Conservation (phyloP, 1,140 invertebrate species). For the Diorhabda sublineata region DNA sequence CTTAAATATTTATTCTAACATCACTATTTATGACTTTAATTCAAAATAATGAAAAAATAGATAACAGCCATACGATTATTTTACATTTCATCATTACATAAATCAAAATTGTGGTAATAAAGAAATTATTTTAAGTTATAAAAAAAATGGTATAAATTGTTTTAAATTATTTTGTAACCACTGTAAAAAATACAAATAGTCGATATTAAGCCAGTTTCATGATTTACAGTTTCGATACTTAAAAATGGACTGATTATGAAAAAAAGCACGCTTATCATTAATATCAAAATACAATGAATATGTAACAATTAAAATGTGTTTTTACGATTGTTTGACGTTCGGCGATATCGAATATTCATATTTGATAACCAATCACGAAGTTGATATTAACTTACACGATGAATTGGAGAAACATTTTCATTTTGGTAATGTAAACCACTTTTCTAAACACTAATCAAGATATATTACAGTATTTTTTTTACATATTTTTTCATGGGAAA, state of each 20-base stretch:
- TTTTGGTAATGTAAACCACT: conserved; percentile 2
- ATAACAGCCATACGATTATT: conserved; percentile 44
- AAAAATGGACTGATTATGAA: no score
- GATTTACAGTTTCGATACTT: no score
- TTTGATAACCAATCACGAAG: not conserved
- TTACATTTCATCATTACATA: conserved; percentile 28
- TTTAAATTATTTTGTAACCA: conserved; percentile 6
- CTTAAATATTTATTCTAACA: conserved; percentile 41
- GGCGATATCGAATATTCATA: not conserved
- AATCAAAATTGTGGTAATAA: conserved; percentile 21
- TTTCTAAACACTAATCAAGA: not conserved
- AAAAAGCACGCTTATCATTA: no score
- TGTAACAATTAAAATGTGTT: no score
- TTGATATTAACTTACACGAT: not conserved
- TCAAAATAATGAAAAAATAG: conserved; percentile 42
- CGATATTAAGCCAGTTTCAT: no score
- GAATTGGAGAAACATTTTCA: conserved; percentile 1
- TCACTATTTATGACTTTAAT: conserved; percentile 42
- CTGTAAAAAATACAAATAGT: no score
- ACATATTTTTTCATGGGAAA: not conserved
- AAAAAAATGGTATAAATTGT: conserved; percentile 8
- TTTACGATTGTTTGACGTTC: no score
- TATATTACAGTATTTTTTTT: not conserved
- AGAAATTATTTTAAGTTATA: conserved; percentile 17
- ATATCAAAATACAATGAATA: no score